Evolutionary conservation across 2,797 vertebrate species (phyloP).

Genomic region (Psittacula echo): DNA sequence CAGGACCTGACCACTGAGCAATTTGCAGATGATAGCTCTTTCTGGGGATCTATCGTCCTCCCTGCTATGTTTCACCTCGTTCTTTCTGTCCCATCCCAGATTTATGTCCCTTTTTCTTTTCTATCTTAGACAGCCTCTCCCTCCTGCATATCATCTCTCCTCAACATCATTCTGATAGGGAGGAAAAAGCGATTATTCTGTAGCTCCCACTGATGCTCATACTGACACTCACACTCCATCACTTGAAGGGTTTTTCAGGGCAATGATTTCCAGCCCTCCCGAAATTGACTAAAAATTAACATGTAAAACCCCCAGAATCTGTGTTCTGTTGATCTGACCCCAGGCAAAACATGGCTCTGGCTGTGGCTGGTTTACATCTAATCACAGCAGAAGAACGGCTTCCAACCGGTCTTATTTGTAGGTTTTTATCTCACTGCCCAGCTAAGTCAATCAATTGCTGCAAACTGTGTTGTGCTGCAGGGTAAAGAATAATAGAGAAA

Average conservation of each 20-base stretch:
- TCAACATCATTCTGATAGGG: background rate
- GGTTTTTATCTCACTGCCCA: slow-evolving; percentile 58
- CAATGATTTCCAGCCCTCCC: background rate
- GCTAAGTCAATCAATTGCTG: slow-evolving; percentile 55
- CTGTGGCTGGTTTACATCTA: slow-evolving; percentile 50
- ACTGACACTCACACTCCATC: background rate
- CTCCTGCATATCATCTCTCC: background rate
- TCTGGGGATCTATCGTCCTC: background rate
- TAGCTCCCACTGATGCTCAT: background rate
- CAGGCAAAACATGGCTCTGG: slow-evolving; percentile 25
- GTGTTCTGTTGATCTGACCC: slow-evolving; percentile 34
- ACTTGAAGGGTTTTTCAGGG: background rate
- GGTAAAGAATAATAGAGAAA: slow-evolving; percentile 30
- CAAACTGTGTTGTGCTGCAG: slow-evolving; percentile 57
- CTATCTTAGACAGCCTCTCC: background rate
- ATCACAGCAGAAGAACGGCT: slow-evolving; percentile 24
- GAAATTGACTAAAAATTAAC: slow-evolving; percentile 31
- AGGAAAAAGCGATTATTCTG: slow-evolving; percentile 1
- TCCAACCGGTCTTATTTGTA: background rate
- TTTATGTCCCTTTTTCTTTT: background rate
- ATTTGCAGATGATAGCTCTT: background rate
- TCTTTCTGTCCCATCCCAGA: background rate
- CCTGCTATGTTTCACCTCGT: background rate
- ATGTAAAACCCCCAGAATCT: background rate
- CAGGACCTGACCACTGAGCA: background rate